Evolutionary conservation across 2,113 vertebrate genomes (phyloP).

Genomic region (Sebastes fasciatus): DNA sequence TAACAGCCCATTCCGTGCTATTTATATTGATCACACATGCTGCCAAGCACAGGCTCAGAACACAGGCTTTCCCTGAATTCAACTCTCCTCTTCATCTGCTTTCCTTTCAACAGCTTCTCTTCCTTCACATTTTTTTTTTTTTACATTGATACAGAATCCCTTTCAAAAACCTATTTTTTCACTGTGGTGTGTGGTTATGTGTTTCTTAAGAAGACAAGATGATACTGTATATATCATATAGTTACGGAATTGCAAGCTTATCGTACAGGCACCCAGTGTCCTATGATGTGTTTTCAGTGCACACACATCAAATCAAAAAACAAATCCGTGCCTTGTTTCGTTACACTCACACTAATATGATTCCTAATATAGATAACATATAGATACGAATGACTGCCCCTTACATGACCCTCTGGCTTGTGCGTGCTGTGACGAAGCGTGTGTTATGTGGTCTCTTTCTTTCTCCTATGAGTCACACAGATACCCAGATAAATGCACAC

Average conservation of each 20-base stretch:
- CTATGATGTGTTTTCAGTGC: not conserved
- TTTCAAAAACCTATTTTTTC: not conserved
- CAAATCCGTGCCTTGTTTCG: not conserved
- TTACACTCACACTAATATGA: not conserved
- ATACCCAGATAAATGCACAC: constrained; percentile 4
- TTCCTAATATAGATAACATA: not conserved
- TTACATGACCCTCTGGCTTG: not conserved
- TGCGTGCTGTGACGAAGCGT: not conserved
- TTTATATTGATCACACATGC: constrained; percentile 76
- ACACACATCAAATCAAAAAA: not conserved
- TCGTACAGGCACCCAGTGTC: not conserved
- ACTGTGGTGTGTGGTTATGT: not conserved
- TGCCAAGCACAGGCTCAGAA: constrained; percentile 64
- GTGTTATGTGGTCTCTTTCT: not conserved
- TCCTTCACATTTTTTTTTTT: not conserved
- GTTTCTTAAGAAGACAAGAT: not conserved
- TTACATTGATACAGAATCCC: not conserved
- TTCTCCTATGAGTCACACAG: constrained; percentile 3
- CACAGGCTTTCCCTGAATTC: constrained; percentile 50
- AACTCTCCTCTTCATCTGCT: constrained; percentile 5
- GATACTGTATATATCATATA: not conserved
- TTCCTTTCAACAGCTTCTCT: constrained; percentile 3
- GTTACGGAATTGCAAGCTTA: not conserved
- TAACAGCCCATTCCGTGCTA: constrained; percentile 72
- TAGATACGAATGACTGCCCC: not conserved